phyloP scores from a whole-genome alignment of 2,888 invertebrate species.

The Pecten maximus region DNA sequence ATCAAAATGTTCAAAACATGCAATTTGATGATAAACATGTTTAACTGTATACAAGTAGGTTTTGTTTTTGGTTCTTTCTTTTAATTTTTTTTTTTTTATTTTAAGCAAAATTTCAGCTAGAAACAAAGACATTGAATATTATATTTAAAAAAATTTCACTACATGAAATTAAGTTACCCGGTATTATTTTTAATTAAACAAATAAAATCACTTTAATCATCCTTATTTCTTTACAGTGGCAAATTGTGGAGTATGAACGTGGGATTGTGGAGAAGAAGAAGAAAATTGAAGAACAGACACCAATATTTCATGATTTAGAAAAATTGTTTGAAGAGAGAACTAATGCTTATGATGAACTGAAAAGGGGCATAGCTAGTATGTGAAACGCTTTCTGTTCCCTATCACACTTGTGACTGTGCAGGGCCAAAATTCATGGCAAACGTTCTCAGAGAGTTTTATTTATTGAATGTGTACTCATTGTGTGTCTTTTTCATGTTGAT shows the following conservation, averaged over 20 bases:
- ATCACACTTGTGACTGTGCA: constrained; percentile 55
- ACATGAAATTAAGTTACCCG: too few species aligned
- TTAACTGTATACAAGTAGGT: too few species aligned
- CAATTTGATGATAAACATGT: too few species aligned
- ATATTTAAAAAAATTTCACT: too few species aligned
- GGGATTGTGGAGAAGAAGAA: constrained; percentile 65
- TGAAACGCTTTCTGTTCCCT: constrained; percentile 51
- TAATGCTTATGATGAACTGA: constrained; percentile 71
- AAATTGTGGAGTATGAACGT: constrained; percentile 70
- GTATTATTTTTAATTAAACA: neutral
- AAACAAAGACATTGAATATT: too few species aligned
- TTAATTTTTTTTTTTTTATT: too few species aligned
- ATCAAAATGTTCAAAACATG: too few species aligned
- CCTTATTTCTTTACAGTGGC: constrained; percentile 60
- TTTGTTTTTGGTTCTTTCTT: too few species aligned
- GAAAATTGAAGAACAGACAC: constrained; percentile 67
- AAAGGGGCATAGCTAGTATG: constrained; percentile 77
- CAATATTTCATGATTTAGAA: constrained; percentile 74
- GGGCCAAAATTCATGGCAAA: constrained; percentile 8
- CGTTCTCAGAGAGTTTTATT: neutral
- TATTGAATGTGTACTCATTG: neutral
- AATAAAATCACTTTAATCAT: neutral
- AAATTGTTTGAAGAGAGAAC: constrained; percentile 69
- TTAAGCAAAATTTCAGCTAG: too few species aligned
- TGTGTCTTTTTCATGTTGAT: constrained; percentile 36